Evolutionary conservation across 2,113 vertebrate species (phyloP).

Genomic region (Oreotragus oreotragus): DNA sequence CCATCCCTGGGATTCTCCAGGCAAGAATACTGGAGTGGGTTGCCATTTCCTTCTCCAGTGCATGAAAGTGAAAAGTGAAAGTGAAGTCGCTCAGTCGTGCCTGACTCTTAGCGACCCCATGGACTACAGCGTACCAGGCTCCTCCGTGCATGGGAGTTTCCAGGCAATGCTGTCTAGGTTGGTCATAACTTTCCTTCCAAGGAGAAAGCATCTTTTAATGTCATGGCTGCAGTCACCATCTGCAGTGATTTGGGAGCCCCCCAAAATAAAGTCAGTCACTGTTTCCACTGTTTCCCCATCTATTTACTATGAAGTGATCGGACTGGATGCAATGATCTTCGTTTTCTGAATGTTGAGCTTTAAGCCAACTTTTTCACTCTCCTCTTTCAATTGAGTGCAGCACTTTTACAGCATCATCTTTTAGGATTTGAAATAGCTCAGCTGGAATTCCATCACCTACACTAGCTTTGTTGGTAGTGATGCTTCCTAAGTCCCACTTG

Average conservation of each 20-base stretch:
- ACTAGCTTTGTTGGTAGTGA: neutral
- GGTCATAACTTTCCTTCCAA: neutral
- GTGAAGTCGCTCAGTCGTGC: too few species aligned
- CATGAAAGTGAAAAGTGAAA: too few species aligned
- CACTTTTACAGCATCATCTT: neutral
- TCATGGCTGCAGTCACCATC: neutral
- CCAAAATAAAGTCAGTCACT: fast-evolving
- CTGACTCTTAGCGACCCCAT: too few species aligned
- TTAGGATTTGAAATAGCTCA: neutral
- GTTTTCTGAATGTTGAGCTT: neutral
- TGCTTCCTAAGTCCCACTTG: neutral
- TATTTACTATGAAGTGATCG: neutral
- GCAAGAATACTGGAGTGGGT: too few species aligned
- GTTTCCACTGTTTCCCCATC: neutral
- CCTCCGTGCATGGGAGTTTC: too few species aligned
- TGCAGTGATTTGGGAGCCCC: neutral
- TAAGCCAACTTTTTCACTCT: neutral
- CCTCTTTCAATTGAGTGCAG: neutral
- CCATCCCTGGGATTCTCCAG: too few species aligned
- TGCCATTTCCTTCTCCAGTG: too few species aligned
- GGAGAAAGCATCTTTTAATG: neutral
- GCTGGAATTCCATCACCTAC: neutral
- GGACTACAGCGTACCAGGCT: too few species aligned
- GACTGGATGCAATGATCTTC: neutral
- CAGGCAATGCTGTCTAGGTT: neutral